Evolutionary conservation across 2,888 invertebrate species (phyloP), one percentile per base, ranked within the genome.

Genomic region (Leptinotarsa peninsularis): DNA sequence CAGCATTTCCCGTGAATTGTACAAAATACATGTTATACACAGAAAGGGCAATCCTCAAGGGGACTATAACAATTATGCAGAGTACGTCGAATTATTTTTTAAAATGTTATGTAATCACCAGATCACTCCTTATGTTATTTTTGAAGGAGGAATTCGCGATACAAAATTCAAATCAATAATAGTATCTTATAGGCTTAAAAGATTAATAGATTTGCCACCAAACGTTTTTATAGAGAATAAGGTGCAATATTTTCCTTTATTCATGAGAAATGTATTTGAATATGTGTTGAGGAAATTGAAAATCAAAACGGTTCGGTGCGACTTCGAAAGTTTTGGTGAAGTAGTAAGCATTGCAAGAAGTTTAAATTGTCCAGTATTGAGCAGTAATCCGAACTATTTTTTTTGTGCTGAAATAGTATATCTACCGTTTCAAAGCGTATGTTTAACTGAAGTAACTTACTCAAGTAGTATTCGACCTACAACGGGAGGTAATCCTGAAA

Each of bases 311-410:
- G 93, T 93, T 63, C 91, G 95, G 70, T 94, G 96, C 84, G 92
- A 94, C 80, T 96, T 94, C 86, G 98, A 98, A 88, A 97, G 97
- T 1, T 98, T 98, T 86, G 93, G 93, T 80, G 94, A 96, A 84
- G 93, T 97, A 71, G 97, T 97, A 0, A 93, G 93, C 0, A 87
- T 98, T 80, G 95, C 97, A 0, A 92, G 93, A 79, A 90, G 92
- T 74, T 58, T 75, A 56, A 56, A 63, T 23, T 75, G 75, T 49
- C 72, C 75, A 7, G 54, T 75, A 52, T 63, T 75, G 17, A 75
- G 75, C 23, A 69, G 63, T 49, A 72, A 75, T 60, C 72, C 75
- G 23, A 72, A 75, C 54, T 75, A 66, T 83, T 97, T 93, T 84
- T 93, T 98, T 78, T 63, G 63, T n/a, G 96, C 94, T 87, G 94